Conservation (phyloP, 2,888 invertebrate genomes). For the Archips xylosteana region DNA sequence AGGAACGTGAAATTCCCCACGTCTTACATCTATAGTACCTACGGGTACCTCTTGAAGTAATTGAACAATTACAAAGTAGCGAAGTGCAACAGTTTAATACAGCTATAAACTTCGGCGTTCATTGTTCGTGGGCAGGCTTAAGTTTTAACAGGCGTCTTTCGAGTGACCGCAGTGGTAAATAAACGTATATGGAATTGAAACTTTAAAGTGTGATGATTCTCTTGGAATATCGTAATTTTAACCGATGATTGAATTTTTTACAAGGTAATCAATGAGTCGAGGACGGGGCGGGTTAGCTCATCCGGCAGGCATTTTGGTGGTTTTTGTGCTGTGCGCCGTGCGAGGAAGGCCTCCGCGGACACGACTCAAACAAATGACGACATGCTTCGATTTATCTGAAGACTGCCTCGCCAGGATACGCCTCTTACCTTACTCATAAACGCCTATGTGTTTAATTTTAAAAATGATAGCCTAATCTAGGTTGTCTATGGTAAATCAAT, state of each 20-base stretch:
- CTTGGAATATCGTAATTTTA: slow-evolving; percentile 71
- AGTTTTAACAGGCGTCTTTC: slow-evolving; percentile 33
- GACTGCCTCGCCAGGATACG: slow-evolving; percentile 42
- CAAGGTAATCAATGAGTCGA: slow-evolving; percentile 82
- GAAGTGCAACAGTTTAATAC: slow-evolving; percentile 39
- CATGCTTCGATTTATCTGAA: slow-evolving; percentile 57
- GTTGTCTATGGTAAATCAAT: too few relatives aligned
- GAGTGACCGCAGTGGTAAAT: slow-evolving; percentile 44
- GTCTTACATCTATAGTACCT: slow-evolving; percentile 29
- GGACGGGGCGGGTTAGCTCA: slow-evolving; percentile 83
- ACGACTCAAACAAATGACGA: slow-evolving; percentile 80
- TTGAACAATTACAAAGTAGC: slow-evolving; percentile 42
- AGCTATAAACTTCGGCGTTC: slow-evolving; percentile 33
- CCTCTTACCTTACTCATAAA: slow-evolving; percentile 7
- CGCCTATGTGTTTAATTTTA: not conserved
- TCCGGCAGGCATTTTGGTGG: slow-evolving; percentile 81
- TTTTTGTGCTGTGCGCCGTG: slow-evolving; percentile 75
- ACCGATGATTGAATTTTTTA: slow-evolving; percentile 81
- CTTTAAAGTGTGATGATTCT: slow-evolving; percentile 65
- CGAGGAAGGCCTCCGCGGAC: slow-evolving; percentile 78
- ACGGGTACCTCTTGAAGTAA: slow-evolving; percentile 29
- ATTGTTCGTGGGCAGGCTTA: slow-evolving; percentile 29
- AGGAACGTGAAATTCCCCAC: slow-evolving; percentile 40
- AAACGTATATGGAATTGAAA: slow-evolving; percentile 51
- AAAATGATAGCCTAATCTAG: not conserved